Evolutionary conservation across 2,113 vertebrate genomes (phyloP), one percentile per base, ranked within the genome.

Genomic region (Drymodes brunneopygia): DNA sequence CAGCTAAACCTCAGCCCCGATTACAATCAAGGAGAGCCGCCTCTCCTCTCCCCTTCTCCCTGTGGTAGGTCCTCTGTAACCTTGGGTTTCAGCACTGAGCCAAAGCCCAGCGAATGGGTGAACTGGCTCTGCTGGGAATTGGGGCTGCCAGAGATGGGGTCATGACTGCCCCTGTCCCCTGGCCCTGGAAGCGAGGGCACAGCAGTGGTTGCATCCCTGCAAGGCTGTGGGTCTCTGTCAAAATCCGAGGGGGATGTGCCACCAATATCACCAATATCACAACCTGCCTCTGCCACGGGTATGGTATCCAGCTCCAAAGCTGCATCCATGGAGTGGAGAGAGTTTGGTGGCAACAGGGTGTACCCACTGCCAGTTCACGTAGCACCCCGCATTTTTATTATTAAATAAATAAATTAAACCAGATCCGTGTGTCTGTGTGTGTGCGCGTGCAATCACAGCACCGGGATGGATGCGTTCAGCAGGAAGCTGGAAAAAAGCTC

Each of bases 1-100:
- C 87, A 96, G 95, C 95, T 95, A 98, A 94, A 97, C 96, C 96
- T 98, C 98, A 98, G 23, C 92, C 97, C 83, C 42, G 95, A 98
- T 98, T 98, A 97, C 51, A 95, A 95, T 98, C 96, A 97, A 95
- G 78, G 36, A 95, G 84, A 88, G 71, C 47, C 2, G 10, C 54
- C 31, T 90, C 86, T 90, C 64, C 64, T 86, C 83, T 95, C 88
- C 88, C 82, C 82, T 80, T 84, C 89, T 87, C 53, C 75, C 73
- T 4, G 1, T 50, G 42, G 65, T 94, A 86, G 67, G 90, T 88
- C 85, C 69, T 87, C 81, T 61, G 21, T 90, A 90, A 94, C 92
- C 82, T 67, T 35, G 1, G 50, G 56, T 92, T 61, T 75, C 81
- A 81, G 70, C 8, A 33, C 31, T 13, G 51, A 86, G 81, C 57